Conservation (phyloP, 2,113 vertebrate species). For the Motacilla tschutschensis region DNA sequence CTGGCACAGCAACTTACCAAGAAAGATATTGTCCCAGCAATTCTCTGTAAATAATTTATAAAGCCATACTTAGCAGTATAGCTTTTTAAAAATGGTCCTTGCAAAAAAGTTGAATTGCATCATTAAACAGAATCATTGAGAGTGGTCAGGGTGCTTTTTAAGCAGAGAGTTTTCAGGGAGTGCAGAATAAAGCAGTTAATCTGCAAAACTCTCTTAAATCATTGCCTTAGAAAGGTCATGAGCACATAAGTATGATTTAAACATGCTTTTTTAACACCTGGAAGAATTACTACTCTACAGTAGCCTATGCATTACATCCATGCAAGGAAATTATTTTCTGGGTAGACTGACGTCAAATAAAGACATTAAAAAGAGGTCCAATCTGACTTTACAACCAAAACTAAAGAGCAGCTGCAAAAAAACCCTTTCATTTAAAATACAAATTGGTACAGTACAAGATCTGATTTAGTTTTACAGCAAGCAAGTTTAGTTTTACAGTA, state of each 20-base stretch:
- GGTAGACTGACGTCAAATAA: not conserved
- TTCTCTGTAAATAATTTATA: conserved; percentile 45
- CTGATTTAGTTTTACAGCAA: not conserved
- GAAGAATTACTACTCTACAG: conserved; percentile 9
- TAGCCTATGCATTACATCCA: not conserved
- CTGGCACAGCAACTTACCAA: not conserved
- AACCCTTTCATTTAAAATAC: not conserved
- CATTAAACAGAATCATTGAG: conserved; percentile 35
- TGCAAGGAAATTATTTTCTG: conserved; percentile 14
- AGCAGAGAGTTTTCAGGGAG: not conserved
- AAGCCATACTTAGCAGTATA: not conserved
- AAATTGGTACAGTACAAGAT: not conserved
- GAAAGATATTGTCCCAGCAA: not conserved
- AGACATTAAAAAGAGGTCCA: not conserved
- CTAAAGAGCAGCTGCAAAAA: not conserved
- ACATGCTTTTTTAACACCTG: conserved; percentile 27
- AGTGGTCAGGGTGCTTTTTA: conserved; percentile 10
- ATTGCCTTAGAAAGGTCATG: conserved; percentile 50
- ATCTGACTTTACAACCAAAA: not conserved
- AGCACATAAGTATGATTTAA: conserved; percentile 57
- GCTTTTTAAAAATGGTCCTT: conserved; percentile 27
- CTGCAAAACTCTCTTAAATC: conserved; percentile 47
- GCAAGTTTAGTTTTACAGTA: not conserved
- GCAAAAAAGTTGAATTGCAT: conserved; percentile 23
- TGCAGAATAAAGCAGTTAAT: conserved; percentile 33